These are phyloP conservation scores for Alligator mississippiensis DNA, from an alignment of 2,113 vertebrate species.

Conservation along the genomic window DNA sequence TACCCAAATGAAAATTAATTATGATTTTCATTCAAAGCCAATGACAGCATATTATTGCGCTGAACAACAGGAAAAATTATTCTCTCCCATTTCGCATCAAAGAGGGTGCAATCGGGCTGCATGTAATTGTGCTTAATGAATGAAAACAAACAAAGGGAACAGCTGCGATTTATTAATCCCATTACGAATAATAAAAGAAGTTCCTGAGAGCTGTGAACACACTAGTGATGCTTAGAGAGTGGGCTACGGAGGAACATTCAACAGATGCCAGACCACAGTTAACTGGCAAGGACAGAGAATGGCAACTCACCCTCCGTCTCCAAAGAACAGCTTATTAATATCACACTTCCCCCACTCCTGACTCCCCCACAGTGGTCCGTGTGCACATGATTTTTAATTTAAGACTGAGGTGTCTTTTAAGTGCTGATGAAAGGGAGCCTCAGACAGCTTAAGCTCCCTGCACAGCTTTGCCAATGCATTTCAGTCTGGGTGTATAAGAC, in stretches of 20 bases:
- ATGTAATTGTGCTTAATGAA: conserved; percentile 83
- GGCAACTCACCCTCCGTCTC: neutral
- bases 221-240: conserved; percentile 49
- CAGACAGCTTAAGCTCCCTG: neutral
- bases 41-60: conserved; percentile 74
- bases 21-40: conserved; percentile 77
- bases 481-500: no score
- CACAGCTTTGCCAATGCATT: neutral
- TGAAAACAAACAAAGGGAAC: conserved; percentile 82
- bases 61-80: conserved; percentile 78
- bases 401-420: neutral
- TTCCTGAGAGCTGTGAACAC: conserved; percentile 75
- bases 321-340: conserved; percentile 11
- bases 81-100: conserved; percentile 75
- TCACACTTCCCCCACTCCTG: neutral
- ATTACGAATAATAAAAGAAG: conserved; percentile 78
- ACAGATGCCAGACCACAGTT: conserved; percentile 41
- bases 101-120: conserved; percentile 77
- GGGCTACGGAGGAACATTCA: conserved; percentile 34
- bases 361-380: neutral
- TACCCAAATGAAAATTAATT: conserved; percentile 78
- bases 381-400: neutral
- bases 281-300: neutral
- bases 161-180: conserved; percentile 84
- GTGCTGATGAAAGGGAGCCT: neutral